Evolutionary conservation across 2,113 vertebrate species (phyloP).

Genomic region (Ageneiosus marmoratus): DNA sequence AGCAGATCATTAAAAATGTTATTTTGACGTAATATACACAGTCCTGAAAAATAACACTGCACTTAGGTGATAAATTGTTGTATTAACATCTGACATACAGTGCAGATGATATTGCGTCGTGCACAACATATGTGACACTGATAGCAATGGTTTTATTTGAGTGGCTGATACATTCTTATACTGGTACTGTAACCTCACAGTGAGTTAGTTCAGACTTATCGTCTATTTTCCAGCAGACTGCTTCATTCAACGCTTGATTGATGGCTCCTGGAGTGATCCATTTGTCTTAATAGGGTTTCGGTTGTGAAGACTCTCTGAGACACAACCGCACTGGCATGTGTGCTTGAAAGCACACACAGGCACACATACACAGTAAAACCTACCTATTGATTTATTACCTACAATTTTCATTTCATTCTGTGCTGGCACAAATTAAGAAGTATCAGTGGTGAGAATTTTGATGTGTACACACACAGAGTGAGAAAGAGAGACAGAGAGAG

Average conservation of each 20-base stretch:
- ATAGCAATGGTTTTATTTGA: neutral
- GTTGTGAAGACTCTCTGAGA: slow-evolving; percentile 28
- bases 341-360: neutral
- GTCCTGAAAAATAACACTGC: neutral
- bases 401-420: slow-evolving; percentile 1
- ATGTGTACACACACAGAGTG: neutral
- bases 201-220: slow-evolving; percentile 42
- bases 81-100: slow-evolving; percentile 4
- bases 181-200: slow-evolving; percentile 7
- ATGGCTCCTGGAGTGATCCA: slow-evolving; percentile 45
- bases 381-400: neutral
- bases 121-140: neutral
- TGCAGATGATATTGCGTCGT: neutral
- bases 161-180: slow-evolving; percentile 3
- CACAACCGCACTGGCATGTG: slow-evolving; percentile 39
- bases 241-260: slow-evolving; percentile 49
- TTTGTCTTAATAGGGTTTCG: slow-evolving; percentile 54
- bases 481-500: neutral
- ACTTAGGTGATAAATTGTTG: neutral
- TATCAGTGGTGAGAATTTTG: neutral
- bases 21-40: neutral
- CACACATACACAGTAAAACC: neutral
- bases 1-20: neutral
- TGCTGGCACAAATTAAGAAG: neutral
- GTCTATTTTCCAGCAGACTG: slow-evolving; percentile 46